Conservation (phyloP, 92 coral and sea anemone species). For the Micromussa lordhowensis region DNA sequence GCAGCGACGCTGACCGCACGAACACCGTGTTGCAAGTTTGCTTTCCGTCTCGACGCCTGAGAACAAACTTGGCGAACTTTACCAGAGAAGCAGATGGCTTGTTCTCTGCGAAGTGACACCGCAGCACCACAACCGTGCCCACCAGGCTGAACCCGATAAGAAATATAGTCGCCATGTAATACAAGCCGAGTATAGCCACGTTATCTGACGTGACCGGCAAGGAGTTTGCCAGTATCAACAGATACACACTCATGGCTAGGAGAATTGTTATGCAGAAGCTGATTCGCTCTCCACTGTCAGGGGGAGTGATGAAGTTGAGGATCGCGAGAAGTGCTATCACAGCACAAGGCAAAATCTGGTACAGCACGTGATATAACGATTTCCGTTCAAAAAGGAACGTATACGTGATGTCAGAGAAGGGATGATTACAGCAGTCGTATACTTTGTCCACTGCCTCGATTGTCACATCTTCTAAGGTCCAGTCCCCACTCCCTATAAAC, state of each 20-base stretch:
- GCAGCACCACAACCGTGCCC: constrained; percentile 69
- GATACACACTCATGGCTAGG: constrained; percentile 83
- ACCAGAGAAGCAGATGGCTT: constrained; percentile 57
- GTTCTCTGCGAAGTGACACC: constrained; percentile 59
- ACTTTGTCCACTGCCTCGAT: constrained; percentile 20
- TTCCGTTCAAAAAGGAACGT: constrained; percentile 68
- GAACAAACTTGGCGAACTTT: constrained; percentile 23
- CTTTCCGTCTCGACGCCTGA: constrained; percentile 29
- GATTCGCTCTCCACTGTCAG: constrained; percentile 91
- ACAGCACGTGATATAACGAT: constrained; percentile 78
- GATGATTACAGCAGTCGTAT: constrained; percentile 66
- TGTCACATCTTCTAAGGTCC: constrained; percentile 64
- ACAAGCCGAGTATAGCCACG: constrained; percentile 75
- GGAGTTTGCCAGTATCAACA: constrained; percentile 74
- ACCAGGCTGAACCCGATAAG: constrained; percentile 70
- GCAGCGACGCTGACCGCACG: background rate
- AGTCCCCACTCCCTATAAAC: constrained; percentile 78
- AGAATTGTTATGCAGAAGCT: constrained; percentile 83
- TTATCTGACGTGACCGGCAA: constrained; percentile 85
- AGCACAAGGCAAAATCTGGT: constrained; percentile 80
- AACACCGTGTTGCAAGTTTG: constrained; percentile 26
- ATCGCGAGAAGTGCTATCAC: constrained; percentile 67
- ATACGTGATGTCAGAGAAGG: constrained; percentile 79
- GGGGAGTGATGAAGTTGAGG: constrained; percentile 75
- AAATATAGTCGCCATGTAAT: constrained; percentile 71